These are phyloP conservation scores for Malaclemys terrapin DNA, from an alignment of 2,113 vertebrate genomes.

Conservation along the genomic window DNA sequence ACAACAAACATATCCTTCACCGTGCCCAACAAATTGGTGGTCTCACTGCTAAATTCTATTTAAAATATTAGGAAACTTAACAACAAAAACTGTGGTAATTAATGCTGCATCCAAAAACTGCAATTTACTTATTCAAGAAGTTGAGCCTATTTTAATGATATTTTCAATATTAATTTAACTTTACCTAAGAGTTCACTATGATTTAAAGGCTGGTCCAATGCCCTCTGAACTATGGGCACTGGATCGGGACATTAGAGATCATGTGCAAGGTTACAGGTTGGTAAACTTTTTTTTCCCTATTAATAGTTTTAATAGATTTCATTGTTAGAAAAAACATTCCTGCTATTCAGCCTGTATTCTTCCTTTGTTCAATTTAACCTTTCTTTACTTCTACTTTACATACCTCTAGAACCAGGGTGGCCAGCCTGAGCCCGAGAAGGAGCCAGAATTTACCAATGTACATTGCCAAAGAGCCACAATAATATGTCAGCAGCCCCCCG, in stretches of 20 bases:
- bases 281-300: not conserved
- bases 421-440: no score
- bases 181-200: not conserved
- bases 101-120: not conserved
- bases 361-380: not conserved
- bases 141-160: not conserved
- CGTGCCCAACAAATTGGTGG: not conserved
- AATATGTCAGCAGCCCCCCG: no score
- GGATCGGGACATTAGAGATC: not conserved
- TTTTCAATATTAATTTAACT: not conserved
- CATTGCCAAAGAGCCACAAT: no score
- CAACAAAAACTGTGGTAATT: not conserved
- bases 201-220: not conserved
- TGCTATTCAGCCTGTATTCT: not conserved
- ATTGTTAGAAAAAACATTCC: not conserved
- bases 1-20: not conserved
- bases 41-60: not conserved
- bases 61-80: not conserved
- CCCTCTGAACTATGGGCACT: not conserved
- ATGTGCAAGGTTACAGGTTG: not conserved
- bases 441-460: no score
- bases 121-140: not conserved
- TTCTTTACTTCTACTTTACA: not conserved
- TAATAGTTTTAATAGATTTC: not conserved
- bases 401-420: not conserved